A percentile compares a stretch with the other conserved stretches of the same genome.
Conservation (phyloP, 2,888 invertebrate species). For the Cosmopolites sordidus region DNA sequence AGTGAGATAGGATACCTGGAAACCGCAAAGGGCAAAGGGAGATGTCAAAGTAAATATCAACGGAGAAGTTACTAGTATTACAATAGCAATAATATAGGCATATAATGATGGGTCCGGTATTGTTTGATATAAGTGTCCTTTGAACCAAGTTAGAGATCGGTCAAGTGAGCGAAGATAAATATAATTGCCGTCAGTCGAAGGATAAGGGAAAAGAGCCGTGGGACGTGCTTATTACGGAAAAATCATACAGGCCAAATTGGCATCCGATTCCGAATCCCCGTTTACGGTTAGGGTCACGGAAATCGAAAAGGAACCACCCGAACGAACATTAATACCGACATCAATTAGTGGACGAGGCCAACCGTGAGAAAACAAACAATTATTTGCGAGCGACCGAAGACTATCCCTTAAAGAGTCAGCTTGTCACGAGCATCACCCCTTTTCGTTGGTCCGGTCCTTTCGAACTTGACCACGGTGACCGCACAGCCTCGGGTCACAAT, state of each 20-base stretch:
- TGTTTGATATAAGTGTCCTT: slow-evolving; percentile 12
- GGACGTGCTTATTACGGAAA: slow-evolving; percentile 41
- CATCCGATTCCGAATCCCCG: slow-evolving; percentile 42
- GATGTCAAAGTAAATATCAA: slow-evolving; percentile 15
- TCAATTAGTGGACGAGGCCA: slow-evolving; percentile 49
- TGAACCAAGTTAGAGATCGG: slow-evolving; percentile 28
- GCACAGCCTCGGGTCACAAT: slow-evolving; percentile 27
- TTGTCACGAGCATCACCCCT: slow-evolving; percentile 43
- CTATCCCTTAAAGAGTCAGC: slow-evolving; percentile 46
- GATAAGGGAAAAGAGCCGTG: slow-evolving; percentile 25
- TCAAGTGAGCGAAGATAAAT: slow-evolving; percentile 34
- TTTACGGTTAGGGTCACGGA: slow-evolving; percentile 41
- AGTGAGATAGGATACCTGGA: not conserved
- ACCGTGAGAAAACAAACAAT: slow-evolving; percentile 52
- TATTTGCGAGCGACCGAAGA: slow-evolving; percentile 44
- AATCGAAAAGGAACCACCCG: slow-evolving; percentile 41
- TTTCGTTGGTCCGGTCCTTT: slow-evolving; percentile 32
- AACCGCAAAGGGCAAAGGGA: slow-evolving; percentile 6
- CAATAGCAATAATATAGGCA: slow-evolving; percentile 14
- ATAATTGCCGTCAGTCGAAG: slow-evolving; percentile 37
- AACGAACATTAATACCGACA: slow-evolving; percentile 48
- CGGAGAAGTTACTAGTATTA: slow-evolving; percentile 7
- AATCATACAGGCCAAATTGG: slow-evolving; percentile 45
- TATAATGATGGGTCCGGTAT: slow-evolving; percentile 10
- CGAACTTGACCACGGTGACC: slow-evolving; percentile 29